Percentiles rank a stretch among this genome's conserved stretches.
These are phyloP conservation scores for zebrafish (Danio rerio) DNA, from an alignment of 2,113 vertebrate genomes.

Conservation along the genomic window DNA sequence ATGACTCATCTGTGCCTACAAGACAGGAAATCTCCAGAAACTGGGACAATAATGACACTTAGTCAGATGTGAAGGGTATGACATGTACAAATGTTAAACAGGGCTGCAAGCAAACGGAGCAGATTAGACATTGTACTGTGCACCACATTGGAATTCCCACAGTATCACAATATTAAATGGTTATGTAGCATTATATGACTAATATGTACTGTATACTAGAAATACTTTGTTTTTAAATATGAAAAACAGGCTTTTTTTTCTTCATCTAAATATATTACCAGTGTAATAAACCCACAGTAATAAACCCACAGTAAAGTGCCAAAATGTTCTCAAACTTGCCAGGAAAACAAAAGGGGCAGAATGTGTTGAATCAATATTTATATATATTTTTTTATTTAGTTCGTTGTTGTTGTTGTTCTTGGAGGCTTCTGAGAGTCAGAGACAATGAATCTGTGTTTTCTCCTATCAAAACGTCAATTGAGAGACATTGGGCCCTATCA, in stretches of 20 bases:
- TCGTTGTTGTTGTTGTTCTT: not conserved
- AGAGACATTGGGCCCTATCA: too few relatives aligned
- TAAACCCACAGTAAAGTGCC: too few relatives aligned
- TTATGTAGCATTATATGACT: not conserved
- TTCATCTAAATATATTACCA: too few relatives aligned
- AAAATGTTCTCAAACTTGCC: not conserved
- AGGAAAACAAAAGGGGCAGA: not conserved
- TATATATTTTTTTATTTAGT: not conserved
- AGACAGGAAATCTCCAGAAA: constrained; percentile 6
- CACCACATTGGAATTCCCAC: not conserved
- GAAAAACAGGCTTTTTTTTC: not conserved
- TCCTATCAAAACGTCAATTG: too few relatives aligned
- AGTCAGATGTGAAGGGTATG: constrained; percentile 12
- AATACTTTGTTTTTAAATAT: not conserved
- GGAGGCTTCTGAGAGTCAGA: not conserved
- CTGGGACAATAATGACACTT: constrained; percentile 19
- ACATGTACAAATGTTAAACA: not conserved
- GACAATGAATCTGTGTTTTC: not conserved
- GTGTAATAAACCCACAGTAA: too few relatives aligned
- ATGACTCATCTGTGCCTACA: constrained; percentile 37
- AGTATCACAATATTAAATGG: not conserved
- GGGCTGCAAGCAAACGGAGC: not conserved
- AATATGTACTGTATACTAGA: not conserved
- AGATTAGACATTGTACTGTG: not conserved
- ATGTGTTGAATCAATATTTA: not conserved